phyloP scores from a whole-genome alignment of 1,140 invertebrate species.

The Nixonia krombeini region DNA sequence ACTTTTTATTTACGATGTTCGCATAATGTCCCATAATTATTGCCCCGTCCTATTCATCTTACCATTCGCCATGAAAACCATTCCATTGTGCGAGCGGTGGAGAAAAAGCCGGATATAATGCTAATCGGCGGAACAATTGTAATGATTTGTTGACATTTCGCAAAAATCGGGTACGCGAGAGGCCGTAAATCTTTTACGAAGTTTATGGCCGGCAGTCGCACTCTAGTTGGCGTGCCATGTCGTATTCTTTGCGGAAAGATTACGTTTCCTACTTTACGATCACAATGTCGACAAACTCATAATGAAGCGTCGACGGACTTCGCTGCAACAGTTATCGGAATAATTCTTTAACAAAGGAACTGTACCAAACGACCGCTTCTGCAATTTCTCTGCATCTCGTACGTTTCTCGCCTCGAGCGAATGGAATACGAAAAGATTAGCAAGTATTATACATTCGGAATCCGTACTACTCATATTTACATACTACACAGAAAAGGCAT shows the following conservation, averaged over 20 bases:
- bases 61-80: not conserved
- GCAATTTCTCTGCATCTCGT: no score
- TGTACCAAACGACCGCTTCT: no score
- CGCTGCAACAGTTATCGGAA: conserved; percentile 3
- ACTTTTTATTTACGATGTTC: no score
- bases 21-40: no score
- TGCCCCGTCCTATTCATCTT: no score
- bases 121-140: conserved; percentile 24
- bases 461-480: no score
- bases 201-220: conserved; percentile 17
- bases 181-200: conserved; percentile 32
- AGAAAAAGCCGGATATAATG: conserved; percentile 20
- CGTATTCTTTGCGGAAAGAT: conserved; percentile 25
- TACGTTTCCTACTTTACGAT: conserved; percentile 26
- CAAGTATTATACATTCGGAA: no score
- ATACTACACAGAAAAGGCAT: no score
- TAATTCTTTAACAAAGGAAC: no score
- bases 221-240: conserved; percentile 12
- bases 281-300: conserved; percentile 22
- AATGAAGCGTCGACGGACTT: conserved; percentile 13
- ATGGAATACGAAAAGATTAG: no score
- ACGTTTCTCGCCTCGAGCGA: no score
- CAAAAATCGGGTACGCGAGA: conserved; percentile 16
- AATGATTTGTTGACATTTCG: conserved; percentile 25
- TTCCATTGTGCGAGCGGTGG: not conserved